Percentiles rank a stretch among this genome's conserved stretches.
Evolutionary conservation across 2,113 vertebrate species (phyloP).

Genomic region (Oxygymnocypris stewartii): DNA sequence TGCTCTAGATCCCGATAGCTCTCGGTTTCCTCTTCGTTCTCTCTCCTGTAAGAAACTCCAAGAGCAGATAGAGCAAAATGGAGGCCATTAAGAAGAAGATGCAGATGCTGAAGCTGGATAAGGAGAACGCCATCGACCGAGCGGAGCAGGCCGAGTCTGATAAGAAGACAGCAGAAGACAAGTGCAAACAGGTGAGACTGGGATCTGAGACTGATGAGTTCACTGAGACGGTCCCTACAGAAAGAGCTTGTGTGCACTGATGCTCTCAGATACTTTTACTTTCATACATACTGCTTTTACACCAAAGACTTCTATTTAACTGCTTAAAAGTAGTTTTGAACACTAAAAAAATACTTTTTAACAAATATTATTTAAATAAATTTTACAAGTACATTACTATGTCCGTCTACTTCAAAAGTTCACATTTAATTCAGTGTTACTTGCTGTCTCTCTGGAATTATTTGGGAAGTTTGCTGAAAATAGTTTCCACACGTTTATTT

Average conservation of each 20-base stretch:
- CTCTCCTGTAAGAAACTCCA: constrained; percentile 13
- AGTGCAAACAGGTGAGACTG: constrained; percentile 85
- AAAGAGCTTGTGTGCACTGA: background rate
- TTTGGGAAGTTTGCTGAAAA: background rate
- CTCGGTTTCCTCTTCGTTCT: constrained; percentile 23
- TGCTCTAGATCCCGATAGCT: background rate
- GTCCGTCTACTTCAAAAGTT: background rate
- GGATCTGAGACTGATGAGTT: background rate
- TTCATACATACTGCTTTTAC: background rate
- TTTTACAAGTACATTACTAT: too few relatives aligned
- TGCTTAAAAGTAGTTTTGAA: background rate
- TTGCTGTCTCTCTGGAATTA: background rate
- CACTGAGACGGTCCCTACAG: background rate
- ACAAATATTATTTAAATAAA: too few relatives aligned
- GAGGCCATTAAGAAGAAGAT: constrained; percentile 99
- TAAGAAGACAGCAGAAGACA: constrained; percentile 88
- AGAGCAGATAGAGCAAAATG: constrained; percentile 73
- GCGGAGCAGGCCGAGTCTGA: constrained; percentile 91
- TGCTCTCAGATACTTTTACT: background rate
- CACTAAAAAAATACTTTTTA: too few relatives aligned
- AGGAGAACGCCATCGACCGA: constrained; percentile 92
- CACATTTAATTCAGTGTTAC: background rate
- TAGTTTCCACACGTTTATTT: background rate
- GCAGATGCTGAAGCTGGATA: constrained; percentile 97
- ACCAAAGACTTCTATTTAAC: background rate